These are phyloP conservation scores for Pteropus rufus DNA, from an alignment of 2,797 vertebrate species.

Conservation along the genomic window DNA sequence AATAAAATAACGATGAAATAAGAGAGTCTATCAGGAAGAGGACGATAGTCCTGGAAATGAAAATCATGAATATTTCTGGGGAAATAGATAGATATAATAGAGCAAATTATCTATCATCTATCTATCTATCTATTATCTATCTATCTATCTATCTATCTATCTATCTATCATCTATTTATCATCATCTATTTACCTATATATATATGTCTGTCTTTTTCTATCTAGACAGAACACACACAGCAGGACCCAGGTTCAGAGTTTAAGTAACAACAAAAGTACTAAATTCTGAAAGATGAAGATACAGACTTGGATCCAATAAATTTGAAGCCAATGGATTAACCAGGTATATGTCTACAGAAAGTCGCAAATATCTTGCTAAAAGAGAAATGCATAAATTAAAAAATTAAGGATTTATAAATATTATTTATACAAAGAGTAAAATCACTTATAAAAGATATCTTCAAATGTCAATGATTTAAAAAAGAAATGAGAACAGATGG, in stretches of 20 bases:
- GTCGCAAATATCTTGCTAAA: background rate
- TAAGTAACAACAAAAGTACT: background rate
- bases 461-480: background rate
- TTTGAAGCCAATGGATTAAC: background rate
- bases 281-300: background rate
- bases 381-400: background rate
- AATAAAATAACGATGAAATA: background rate
- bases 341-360: background rate
- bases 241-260: background rate
- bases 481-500: background rate
- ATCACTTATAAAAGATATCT: background rate
- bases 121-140: too few species aligned
- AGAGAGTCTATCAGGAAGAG: background rate
- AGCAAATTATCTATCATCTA: background rate
- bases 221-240: background rate
- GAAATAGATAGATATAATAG: background rate
- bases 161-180: background rate
- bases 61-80: background rate
- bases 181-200: background rate
- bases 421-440: background rate
- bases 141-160: background rate
- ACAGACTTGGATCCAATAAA: background rate
- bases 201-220: background rate
- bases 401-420: background rate
- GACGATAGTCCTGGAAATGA: background rate